Conservation (phyloP, 2,888 invertebrate species). For the Cheilosia grossa region DNA sequence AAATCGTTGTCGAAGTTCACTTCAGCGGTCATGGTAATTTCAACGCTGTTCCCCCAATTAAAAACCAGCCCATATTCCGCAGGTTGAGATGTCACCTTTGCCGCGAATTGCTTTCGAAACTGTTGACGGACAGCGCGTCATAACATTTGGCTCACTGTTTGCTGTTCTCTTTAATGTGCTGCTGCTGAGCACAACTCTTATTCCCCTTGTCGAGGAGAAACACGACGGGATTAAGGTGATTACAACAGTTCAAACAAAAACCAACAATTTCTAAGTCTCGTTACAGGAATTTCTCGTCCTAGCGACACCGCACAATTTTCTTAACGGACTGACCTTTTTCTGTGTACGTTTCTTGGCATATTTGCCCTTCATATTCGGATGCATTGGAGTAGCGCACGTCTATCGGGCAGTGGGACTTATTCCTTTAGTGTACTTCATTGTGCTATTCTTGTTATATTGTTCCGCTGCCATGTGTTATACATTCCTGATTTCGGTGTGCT, state of each 20-base stretch:
- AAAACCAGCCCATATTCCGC: background rate
- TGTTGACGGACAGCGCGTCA: slow-evolving; percentile 77
- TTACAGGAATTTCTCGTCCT: slow-evolving; percentile 80
- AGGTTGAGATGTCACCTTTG: slow-evolving; percentile 77
- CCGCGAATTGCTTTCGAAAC: slow-evolving; percentile 77
- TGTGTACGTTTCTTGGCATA: slow-evolving; percentile 79
- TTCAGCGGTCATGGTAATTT: too few relatives aligned
- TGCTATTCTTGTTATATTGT: slow-evolving; percentile 79
- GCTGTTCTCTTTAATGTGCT: slow-evolving; percentile 79
- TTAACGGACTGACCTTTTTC: slow-evolving; percentile 82
- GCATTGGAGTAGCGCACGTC: slow-evolving; percentile 76
- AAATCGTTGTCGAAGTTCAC: too few relatives aligned
- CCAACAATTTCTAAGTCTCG: background rate
- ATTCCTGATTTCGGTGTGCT: slow-evolving; percentile 81
- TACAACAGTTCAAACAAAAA: background rate
- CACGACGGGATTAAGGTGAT: slow-evolving; percentile 85
- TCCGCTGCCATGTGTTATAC: slow-evolving; percentile 80
- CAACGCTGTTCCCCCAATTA: too few relatives aligned
- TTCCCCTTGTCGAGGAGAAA: slow-evolving; percentile 86
- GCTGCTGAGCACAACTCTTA: slow-evolving; percentile 82
- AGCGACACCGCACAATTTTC: slow-evolving; percentile 81
- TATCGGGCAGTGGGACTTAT: slow-evolving; percentile 78
- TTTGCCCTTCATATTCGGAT: slow-evolving; percentile 75
- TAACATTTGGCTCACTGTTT: slow-evolving; percentile 78
- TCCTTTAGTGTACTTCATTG: slow-evolving; percentile 76